These are phyloP conservation scores for Pachyrhynchus sulphureomaculatus DNA, from an alignment of 1,140 invertebrate species.

Conservation along the genomic window DNA sequence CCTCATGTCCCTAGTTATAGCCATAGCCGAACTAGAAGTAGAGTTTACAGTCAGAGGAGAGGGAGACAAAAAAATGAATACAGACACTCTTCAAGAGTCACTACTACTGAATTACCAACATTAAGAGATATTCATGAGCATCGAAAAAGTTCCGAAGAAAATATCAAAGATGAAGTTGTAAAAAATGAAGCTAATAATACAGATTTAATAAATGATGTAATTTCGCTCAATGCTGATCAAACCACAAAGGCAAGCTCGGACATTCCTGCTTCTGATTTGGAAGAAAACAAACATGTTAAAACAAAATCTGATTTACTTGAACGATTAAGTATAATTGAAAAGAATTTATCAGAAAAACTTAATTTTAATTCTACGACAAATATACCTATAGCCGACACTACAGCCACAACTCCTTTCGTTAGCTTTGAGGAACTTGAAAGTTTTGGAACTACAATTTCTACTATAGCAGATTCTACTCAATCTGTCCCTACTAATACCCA, in stretches of 20 bases:
- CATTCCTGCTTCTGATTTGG: too few species aligned
- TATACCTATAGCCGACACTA: slow-evolving; percentile 11
- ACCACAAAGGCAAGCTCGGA: too few species aligned
- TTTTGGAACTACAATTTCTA: slow-evolving; percentile 12
- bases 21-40: neutral
- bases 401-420: slow-evolving; percentile 12
- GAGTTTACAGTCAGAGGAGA: too few species aligned
- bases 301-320: slow-evolving; percentile 40
- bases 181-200: too few species aligned
- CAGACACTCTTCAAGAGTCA: neutral
- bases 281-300: neutral
- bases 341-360: slow-evolving; percentile 2
- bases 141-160: neutral
- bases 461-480: neutral
- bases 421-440: slow-evolving; percentile 12
- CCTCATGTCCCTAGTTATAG: neutral
- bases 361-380: neutral
- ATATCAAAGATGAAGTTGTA: too few species aligned
- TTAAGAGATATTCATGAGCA: slow-evolving; percentile 10
- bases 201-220: too few species aligned
- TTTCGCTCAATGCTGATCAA: too few species aligned
- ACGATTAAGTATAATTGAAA: slow-evolving; percentile 11
- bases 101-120: slow-evolving; percentile 8
- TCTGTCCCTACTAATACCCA: neutral
- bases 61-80: neutral